Base-by-base conservation (phyloP, 2,888 invertebrate genomes). In the Nomada fucata region DNA sequence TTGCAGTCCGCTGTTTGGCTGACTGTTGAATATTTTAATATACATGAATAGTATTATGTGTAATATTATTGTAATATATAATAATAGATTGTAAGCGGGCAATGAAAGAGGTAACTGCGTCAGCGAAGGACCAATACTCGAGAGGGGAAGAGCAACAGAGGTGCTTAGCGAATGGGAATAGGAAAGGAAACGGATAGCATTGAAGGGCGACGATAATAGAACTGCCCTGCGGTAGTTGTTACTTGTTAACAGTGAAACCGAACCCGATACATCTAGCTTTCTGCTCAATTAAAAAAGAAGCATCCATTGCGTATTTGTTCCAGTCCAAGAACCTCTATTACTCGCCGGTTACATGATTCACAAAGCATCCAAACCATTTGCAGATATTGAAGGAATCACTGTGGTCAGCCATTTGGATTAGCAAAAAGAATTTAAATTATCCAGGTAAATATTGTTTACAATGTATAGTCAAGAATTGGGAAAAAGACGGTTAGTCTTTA, bases 51-150 rank as follows among this genome's bases (percentile, higher is more conserved):
- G 93, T 93, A 93, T 92, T 93, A 93, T 92, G 91, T 93, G 93
- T 93, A 93, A 93, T 93, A 93, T 92, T 92, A 92, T 91, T 93
- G 93, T 93, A 93, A 93, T 92, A 92, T 92, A 92, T 92, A 91
- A 90, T 89, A 85, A 83, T 92, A 92, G 88, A 73, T 36, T 82
- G 75, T 90, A 91, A 91, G 88, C 83, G 87, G 88, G 90, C 88
- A 89, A 87, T 82, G 84, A 88, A 81, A 80, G 81, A 80, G 80
- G 80, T 79, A 82, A 81, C 82, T 87, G 80, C 83, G 80, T 88
- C 72, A 76, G 89, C 80, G 83, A 85, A 84, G 89, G 89, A 89
- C 89, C 89, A 89, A 89, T 89, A 83, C 69, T 85, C 76, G 80
- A 77, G 55, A 57, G 74, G 63, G 47, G 69, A 26, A 60, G 57